Evolutionary conservation across 2,797 vertebrate genomes (phyloP).

Genomic region (Rousettus madagascariensis): DNA sequence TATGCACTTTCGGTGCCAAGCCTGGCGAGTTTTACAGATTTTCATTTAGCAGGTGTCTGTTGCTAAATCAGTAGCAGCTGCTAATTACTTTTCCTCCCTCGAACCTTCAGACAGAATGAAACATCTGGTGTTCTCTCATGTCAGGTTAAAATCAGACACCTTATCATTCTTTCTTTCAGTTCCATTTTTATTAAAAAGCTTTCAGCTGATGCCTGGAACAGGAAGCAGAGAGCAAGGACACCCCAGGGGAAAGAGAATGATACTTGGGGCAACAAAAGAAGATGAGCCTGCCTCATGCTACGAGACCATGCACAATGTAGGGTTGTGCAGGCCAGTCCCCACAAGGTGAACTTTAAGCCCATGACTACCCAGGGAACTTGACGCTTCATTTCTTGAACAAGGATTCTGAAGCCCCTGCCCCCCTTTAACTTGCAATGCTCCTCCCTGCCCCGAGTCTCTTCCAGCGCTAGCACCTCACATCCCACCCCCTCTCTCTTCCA

Average conservation of each 20-base stretch:
- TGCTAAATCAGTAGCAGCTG: constrained; percentile 78
- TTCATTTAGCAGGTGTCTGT: constrained; percentile 76
- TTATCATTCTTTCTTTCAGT: constrained; percentile 62
- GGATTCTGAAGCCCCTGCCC: neutral
- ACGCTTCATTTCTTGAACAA: neutral
- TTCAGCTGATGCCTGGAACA: constrained; percentile 48
- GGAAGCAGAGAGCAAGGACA: neutral
- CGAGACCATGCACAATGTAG: neutral
- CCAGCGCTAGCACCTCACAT: neutral
- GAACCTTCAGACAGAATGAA: constrained; percentile 68
- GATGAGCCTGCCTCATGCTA: neutral
- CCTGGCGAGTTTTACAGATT: constrained; percentile 66
- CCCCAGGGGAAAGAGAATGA: neutral
- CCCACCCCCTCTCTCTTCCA: neutral
- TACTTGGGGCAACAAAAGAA: constrained; percentile 30
- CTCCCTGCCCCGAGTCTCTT: neutral
- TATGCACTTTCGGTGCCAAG: constrained; percentile 54
- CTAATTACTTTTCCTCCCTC: constrained; percentile 73
- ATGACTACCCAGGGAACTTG: neutral
- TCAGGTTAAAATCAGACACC: constrained; percentile 72
- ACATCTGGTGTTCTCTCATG: constrained; percentile 76
- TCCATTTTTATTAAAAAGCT: constrained; percentile 70
- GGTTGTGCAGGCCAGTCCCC: neutral
- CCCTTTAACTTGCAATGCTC: neutral
- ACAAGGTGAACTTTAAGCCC: neutral